Evolutionary conservation across 2,888 invertebrate species (phyloP).

Genomic region (Octonoba sinensis): DNA sequence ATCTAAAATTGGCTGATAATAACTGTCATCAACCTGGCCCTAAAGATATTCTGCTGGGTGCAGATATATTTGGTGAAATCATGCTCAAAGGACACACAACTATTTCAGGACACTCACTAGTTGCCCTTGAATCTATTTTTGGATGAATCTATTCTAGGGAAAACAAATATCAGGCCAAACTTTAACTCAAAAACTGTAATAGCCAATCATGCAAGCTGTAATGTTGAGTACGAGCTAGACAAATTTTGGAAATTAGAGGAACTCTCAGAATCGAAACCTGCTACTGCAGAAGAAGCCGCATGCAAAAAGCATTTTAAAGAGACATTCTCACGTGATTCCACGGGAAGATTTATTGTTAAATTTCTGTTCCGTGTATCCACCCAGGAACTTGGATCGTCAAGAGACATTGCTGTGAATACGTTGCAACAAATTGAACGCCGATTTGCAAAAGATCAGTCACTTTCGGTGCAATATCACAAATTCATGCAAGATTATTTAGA

Average conservation of each 20-base stretch:
- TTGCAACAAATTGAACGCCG: slow-evolving; percentile 1
- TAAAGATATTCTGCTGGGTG: slow-evolving; percentile 1
- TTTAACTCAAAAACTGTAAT: not conserved
- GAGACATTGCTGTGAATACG: slow-evolving; percentile 6
- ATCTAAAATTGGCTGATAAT: slow-evolving; percentile 1
- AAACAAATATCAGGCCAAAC: not conserved
- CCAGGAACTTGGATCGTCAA: slow-evolving; percentile 6
- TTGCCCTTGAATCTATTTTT: slow-evolving; percentile 6
- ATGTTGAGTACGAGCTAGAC: slow-evolving; percentile 4
- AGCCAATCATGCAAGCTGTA: not conserved
- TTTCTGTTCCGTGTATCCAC: slow-evolving; percentile 42
- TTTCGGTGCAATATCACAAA: slow-evolving; percentile 10
- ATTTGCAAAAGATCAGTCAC: not conserved
- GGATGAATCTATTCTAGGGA: not conserved
- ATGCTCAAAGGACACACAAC: slow-evolving; percentile 3
- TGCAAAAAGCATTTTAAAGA: slow-evolving; percentile 66
- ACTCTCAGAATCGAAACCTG: slow-evolving; percentile 35
- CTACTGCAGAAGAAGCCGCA: slow-evolving; percentile 65
- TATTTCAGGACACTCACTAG: slow-evolving; percentile 4
- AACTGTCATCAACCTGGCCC: not conserved
- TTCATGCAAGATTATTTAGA: slow-evolving; percentile 52
- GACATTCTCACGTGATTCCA: slow-evolving; percentile 61
- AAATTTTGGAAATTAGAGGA: slow-evolving; percentile 68
- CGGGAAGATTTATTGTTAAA: slow-evolving; percentile 67
- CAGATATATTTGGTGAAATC: slow-evolving; percentile 12